phyloP scores from a whole-genome alignment of 2,797 vertebrate genomes.

The Halcyon badia region DNA sequence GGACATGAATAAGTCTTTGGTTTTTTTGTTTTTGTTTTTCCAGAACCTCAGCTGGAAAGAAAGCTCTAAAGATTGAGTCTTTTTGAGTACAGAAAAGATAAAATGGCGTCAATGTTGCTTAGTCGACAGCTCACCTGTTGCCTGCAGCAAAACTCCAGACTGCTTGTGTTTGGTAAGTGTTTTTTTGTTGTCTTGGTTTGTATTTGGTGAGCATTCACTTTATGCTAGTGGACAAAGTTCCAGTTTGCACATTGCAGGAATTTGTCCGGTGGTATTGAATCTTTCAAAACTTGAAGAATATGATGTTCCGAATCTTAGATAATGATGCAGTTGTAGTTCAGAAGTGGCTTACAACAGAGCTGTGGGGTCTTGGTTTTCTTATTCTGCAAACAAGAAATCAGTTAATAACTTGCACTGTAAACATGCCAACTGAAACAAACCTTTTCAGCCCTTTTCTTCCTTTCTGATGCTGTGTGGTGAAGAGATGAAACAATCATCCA shows the following conservation, averaged over 20 bases:
- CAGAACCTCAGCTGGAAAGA: slow-evolving; percentile 18
- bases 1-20: neutral
- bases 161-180: slow-evolving; percentile 83
- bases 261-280: neutral
- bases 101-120: slow-evolving; percentile 89
- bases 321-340: neutral
- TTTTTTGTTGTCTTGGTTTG: neutral
- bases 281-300: neutral
- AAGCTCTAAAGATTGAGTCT: neutral
- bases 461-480: rapidly evolving
- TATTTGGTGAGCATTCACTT: slow-evolving; percentile 73
- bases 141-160: slow-evolving; percentile 82
- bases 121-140: slow-evolving; percentile 81
- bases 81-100: neutral
- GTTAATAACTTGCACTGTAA: neutral
- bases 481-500: neutral
- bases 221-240: neutral
- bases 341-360: neutral
- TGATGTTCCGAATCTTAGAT: neutral
- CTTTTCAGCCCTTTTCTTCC: neutral
- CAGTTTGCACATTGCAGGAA: neutral
- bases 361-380: neutral
- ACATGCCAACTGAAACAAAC: neutral
- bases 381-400: neutral
- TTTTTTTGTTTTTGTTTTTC: neutral